Percentiles rank a stretch among this genome's conserved stretches.
These are phyloP conservation scores for Eospalax fontanierii DNA, from an alignment of 2,797 vertebrate genomes.

Conservation along the genomic window DNA sequence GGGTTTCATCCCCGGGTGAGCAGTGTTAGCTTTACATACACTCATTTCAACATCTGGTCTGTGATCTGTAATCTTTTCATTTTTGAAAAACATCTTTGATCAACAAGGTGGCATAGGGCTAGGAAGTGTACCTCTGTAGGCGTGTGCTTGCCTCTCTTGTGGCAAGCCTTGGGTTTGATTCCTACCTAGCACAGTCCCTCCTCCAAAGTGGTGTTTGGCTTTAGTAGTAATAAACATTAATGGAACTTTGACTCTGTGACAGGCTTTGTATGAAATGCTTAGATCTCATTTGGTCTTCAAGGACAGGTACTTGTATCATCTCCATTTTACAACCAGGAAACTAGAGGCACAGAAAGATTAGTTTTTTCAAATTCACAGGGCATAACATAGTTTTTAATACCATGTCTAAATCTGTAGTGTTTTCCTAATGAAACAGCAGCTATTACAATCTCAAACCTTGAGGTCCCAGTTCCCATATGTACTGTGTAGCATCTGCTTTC, in stretches of 20 bases:
- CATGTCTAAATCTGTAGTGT: constrained; percentile 12
- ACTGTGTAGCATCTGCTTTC: no score
- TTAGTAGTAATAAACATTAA: constrained; percentile 10
- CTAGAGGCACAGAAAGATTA: background rate
- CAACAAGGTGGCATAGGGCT: background rate
- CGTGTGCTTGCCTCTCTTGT: background rate
- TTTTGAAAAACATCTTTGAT: constrained; percentile 31
- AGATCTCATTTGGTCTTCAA: constrained; percentile 9
- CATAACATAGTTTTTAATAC: background rate
- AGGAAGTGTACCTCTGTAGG: no score
- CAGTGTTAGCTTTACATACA: constrained; percentile 4
- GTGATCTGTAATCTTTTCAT: background rate
- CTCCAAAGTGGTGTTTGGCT: background rate
- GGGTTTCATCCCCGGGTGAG: background rate
- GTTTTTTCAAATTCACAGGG: background rate
- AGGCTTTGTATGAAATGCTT: background rate
- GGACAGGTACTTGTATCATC: background rate
- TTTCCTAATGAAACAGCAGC: background rate
- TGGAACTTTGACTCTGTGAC: background rate
- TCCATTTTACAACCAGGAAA: constrained; percentile 9
- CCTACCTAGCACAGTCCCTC: background rate
- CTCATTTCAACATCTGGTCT: constrained; percentile 13
- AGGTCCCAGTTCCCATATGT: background rate
- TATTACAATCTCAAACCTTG: background rate
- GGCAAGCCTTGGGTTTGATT: no score